A percentile compares a stretch with the other conserved stretches of the same genome.
These are phyloP conservation scores for Monochamus saltuarius DNA, from an alignment of 1,140 invertebrate species.

Conservation along the genomic window DNA sequence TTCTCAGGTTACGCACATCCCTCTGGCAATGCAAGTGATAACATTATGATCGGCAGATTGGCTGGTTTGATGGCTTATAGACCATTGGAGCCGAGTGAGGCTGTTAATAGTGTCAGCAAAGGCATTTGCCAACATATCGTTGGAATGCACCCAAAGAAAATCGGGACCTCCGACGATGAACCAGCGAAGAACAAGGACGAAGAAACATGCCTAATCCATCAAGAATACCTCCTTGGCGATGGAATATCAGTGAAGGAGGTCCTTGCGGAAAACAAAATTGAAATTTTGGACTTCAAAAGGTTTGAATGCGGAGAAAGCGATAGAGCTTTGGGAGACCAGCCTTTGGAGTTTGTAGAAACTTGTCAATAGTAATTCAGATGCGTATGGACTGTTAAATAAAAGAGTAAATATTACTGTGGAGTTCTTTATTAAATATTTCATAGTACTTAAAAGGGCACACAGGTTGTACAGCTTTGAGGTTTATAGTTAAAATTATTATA, in stretches of 20 bases:
- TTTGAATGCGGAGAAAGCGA: slow-evolving; percentile 77
- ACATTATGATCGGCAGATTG: slow-evolving; percentile 74
- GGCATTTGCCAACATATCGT: slow-evolving; percentile 88
- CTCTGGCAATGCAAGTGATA: slow-evolving; percentile 49
- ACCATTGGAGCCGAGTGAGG: slow-evolving; percentile 46
- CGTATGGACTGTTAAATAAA: too few relatives aligned
- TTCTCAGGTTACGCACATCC: slow-evolving; percentile 74
- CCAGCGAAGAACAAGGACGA: slow-evolving; percentile 65
- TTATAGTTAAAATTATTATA: too few relatives aligned
- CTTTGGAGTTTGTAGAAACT: slow-evolving; percentile 61
- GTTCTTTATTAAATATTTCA: too few relatives aligned
- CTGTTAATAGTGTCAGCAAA: slow-evolving; percentile 52
- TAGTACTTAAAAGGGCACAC: too few relatives aligned
- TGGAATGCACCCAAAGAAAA: slow-evolving; percentile 80
- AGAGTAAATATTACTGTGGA: too few relatives aligned
- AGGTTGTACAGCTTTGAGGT: too few relatives aligned
- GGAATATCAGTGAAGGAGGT: slow-evolving; percentile 72
- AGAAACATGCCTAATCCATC: slow-evolving; percentile 74
- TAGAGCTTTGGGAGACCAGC: slow-evolving; percentile 52
- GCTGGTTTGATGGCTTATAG: slow-evolving; percentile 75
- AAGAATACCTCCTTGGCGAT: slow-evolving; percentile 85
- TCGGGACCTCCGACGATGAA: slow-evolving; percentile 70
- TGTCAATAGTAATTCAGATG: slow-evolving; percentile 55
- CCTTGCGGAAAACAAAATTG: slow-evolving; percentile 64
- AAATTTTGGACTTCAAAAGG: slow-evolving; percentile 79